Conservation (phyloP, 2,113 vertebrate genomes). For the Delphinapterus leucas region DNA sequence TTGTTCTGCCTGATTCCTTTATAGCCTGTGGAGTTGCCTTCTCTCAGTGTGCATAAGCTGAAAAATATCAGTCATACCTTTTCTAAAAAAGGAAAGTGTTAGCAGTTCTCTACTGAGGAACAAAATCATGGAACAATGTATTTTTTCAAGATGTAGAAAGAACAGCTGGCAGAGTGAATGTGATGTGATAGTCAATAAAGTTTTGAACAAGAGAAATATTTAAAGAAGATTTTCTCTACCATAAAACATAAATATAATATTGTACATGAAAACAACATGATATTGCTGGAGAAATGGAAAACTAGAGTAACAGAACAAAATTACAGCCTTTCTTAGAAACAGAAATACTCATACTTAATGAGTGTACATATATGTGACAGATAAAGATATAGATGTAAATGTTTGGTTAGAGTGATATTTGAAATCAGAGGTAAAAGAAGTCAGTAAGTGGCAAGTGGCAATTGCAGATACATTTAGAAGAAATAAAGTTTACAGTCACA, state of each 20-base stretch:
- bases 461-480: background rate
- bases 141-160: conserved; percentile 43
- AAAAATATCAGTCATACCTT: background rate
- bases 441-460: background rate
- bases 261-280: background rate
- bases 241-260: conserved; percentile 4
- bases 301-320: background rate
- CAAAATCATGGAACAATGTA: background rate
- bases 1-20: conserved; percentile 41
- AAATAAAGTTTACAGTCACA: background rate
- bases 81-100: conserved; percentile 31
- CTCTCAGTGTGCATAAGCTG: background rate
- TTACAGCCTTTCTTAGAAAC: background rate
- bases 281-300: background rate
- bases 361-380: background rate
- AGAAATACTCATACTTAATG: background rate
- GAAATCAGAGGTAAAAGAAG: background rate
- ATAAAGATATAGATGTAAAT: background rate
- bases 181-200: background rate
- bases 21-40: conserved; percentile 8
- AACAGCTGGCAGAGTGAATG: conserved; percentile 5
- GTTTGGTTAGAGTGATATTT: background rate
- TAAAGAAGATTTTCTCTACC: background rate
- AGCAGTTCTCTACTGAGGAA: conserved; percentile 3
- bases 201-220: background rate